phyloP scores from a whole-genome alignment of 2,113 vertebrate genomes.

The Pollachius pollachius region DNA sequence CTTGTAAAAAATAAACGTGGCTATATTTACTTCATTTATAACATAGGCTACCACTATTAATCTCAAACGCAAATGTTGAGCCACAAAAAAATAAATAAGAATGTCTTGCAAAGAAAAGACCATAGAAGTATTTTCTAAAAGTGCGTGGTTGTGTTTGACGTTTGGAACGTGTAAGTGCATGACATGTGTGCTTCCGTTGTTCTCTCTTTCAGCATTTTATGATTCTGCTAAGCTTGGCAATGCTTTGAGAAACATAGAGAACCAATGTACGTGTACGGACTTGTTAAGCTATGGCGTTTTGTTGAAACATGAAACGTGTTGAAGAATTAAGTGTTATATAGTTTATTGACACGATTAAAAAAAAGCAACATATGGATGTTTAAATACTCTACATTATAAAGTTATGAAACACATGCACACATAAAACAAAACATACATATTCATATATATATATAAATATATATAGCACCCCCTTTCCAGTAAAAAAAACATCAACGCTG shows the following conservation, averaged over 20 bases:
- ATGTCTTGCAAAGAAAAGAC: no score
- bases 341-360: slow-evolving; percentile 69
- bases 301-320: background rate
- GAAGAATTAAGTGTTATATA: slow-evolving; percentile 47
- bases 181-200: background rate
- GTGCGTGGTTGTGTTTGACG: background rate
- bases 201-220: no score
- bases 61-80: no score
- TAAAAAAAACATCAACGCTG: background rate
- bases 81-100: no score
- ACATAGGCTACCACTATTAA: no score
- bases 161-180: background rate
- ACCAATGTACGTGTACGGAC: no score
- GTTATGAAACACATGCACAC: slow-evolving; percentile 66
- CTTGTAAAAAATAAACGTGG: no score
- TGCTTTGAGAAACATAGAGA: no score
- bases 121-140: no score
- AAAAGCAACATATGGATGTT: slow-evolving; percentile 59
- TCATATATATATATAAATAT: slow-evolving; percentile 45
- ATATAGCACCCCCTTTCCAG: slow-evolving; percentile 18
- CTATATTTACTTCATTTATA: no score
- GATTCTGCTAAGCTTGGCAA: no score
- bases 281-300: no score
- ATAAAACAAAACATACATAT: slow-evolving; percentile 61
- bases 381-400: slow-evolving; percentile 76